phyloP scores from a whole-genome alignment of 2,113 vertebrate species.

The pig (Sus scrofa) region DNA sequence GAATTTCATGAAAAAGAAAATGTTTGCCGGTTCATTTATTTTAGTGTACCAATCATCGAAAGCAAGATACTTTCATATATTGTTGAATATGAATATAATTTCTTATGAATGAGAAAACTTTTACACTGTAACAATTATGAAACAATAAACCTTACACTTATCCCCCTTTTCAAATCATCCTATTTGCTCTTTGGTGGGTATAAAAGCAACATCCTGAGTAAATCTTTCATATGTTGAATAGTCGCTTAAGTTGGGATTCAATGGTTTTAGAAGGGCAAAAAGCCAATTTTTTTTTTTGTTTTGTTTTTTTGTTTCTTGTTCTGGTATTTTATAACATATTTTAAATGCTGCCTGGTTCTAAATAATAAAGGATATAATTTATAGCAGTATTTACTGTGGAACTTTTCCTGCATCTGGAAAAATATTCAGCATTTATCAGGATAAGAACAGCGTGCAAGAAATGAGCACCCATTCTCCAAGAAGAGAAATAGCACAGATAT shows the following conservation, averaged over 20 bases:
- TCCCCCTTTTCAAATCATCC: constrained; percentile 13
- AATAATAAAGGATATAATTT: constrained; percentile 14
- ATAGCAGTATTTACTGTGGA: background rate
- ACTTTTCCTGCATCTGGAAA: background rate
- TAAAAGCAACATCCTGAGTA: background rate
- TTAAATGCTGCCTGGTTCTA: constrained; percentile 24
- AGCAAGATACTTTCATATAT: constrained; percentile 46
- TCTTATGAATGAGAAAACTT: constrained; percentile 38
- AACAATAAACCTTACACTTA: constrained; percentile 61
- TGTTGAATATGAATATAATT: constrained; percentile 53
- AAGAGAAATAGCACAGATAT: constrained; percentile 26
- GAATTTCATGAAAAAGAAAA: constrained; percentile 63
- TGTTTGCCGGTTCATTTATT: constrained; percentile 62
- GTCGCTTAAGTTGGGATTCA: background rate
- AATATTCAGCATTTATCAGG: constrained; percentile 3
- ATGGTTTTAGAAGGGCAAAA: background rate
- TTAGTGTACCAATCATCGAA: background rate
- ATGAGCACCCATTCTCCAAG: constrained; percentile 34
- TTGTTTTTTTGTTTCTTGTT: background rate
- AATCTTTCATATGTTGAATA: constrained; percentile 32
- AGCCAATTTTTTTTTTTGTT: background rate
- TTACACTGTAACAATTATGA: constrained; percentile 47
- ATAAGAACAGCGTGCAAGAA: constrained; percentile 22
- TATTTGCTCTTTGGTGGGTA: background rate
- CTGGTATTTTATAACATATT: background rate